Conservation (phyloP, 1,140 invertebrate species). For the Zaprionus davidi region DNA sequence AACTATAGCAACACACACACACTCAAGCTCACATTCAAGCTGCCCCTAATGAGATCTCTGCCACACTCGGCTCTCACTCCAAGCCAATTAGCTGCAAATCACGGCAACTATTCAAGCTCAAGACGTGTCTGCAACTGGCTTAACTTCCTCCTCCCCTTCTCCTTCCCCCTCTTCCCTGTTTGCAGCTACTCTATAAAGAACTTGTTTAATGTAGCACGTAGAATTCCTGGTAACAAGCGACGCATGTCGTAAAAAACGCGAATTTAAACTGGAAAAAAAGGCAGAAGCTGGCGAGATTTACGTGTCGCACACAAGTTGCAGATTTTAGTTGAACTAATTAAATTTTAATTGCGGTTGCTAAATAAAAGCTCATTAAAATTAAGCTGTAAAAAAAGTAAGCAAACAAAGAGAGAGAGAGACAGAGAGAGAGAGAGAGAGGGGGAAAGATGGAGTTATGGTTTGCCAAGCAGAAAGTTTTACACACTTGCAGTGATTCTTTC, state of each 20-base stretch:
- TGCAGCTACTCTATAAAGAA: background rate
- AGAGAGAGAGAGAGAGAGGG: background rate
- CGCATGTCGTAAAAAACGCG: conserved; percentile 1
- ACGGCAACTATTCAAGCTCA: conserved; percentile 9
- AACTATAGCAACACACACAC: background rate
- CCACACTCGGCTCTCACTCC: background rate
- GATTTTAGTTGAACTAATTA: conserved; percentile 60
- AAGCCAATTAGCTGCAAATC: conserved; percentile 9
- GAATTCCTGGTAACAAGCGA: conserved; percentile 7
- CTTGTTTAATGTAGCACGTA: conserved; percentile 10
- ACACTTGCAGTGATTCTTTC: no score
- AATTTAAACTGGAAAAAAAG: conserved; percentile 4
- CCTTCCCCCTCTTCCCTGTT: background rate
- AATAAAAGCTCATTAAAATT: conserved; percentile 12
- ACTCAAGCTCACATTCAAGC: background rate
- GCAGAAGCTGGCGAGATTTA: background rate
- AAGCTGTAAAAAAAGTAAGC: background rate
- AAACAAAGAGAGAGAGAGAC: no score
- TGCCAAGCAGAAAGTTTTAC: no score
- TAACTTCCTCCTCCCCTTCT: background rate
- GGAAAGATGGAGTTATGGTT: no score
- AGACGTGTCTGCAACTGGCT: background rate
- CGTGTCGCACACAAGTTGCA: conserved; percentile 32
- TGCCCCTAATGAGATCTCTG: conserved; percentile 4
- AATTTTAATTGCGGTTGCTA: conserved; percentile 58